Evolutionary conservation across 2,797 vertebrate species (phyloP).

Genomic region (Propithecus deckenii): DNA sequence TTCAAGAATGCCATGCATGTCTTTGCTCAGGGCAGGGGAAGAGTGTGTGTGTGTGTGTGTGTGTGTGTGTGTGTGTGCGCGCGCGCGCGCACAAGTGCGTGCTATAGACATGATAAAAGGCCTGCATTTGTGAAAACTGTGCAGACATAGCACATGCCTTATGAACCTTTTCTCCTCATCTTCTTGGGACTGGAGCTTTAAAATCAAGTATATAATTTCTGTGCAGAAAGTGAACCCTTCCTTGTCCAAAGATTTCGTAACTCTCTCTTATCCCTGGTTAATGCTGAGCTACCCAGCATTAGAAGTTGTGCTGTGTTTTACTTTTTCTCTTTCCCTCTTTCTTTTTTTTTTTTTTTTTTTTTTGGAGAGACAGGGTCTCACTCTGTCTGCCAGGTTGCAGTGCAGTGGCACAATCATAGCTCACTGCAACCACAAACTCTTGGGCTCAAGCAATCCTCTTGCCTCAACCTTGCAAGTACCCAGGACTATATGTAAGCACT

Average conservation of each 20-base stretch:
- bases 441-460: not conserved
- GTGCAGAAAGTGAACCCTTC: not conserved
- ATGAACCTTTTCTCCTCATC: not conserved
- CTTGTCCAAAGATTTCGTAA: not conserved
- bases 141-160: not conserved
- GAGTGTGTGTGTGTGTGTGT: not conserved
- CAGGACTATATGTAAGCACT: not conserved
- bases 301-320: not conserved
- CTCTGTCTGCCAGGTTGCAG: not conserved
- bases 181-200: not conserved
- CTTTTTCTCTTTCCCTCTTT: no score
- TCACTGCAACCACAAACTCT: not conserved
- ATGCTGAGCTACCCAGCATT: not conserved
- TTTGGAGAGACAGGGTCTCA: no score
- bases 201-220: not conserved
- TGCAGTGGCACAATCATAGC: not conserved
- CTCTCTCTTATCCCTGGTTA: not conserved
- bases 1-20: not conserved
- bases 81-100: rapidly evolving
- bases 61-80: no score
- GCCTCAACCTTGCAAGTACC: not conserved
- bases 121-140: not conserved
- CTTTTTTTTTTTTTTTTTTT: no score
- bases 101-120: not conserved
- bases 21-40: not conserved